A percentile compares a stretch with the other conserved stretches of the same genome.
phyloP scores from a whole-genome alignment of 2,797 vertebrate species.

The Lophius americanus region DNA sequence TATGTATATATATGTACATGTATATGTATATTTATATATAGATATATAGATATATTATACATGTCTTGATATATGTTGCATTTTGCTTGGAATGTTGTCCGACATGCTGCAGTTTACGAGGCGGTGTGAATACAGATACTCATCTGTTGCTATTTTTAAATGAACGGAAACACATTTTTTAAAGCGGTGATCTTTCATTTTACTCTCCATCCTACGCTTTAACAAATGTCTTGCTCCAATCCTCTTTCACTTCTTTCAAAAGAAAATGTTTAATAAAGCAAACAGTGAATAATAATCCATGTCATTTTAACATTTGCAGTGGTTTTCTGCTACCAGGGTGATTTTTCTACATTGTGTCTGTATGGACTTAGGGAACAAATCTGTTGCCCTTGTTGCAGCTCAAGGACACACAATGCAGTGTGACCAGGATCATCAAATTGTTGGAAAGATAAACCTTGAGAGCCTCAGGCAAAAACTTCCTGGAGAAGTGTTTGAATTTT shows the following conservation, averaged over 20 bases:
- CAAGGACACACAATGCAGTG: conserved; percentile 76
- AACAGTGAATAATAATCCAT: conserved; percentile 74
- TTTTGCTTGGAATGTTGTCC: too few species aligned
- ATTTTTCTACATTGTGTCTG: conserved; percentile 39
- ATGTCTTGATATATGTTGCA: too few species aligned
- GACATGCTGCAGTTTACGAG: too few species aligned
- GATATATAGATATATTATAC: too few species aligned
- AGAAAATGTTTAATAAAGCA: conserved; percentile 69
- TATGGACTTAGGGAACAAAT: conserved; percentile 65
- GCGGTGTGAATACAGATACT: too few species aligned
- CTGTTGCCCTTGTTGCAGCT: conserved; percentile 69
- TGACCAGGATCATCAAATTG: conserved; percentile 78
- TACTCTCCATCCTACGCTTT: conserved; percentile 35
- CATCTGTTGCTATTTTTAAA: too few species aligned
- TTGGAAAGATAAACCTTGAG: conserved; percentile 80
- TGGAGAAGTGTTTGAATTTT: conserved; percentile 77
- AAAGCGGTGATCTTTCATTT: too few species aligned
- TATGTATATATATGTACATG: too few species aligned
- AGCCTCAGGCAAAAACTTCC: conserved; percentile 74
- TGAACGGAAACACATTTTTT: too few species aligned
- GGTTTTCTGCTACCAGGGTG: conserved; percentile 42
- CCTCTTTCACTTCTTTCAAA: conserved; percentile 51
- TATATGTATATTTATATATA: too few species aligned
- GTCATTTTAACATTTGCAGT: conserved; percentile 69
- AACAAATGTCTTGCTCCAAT: conserved; percentile 50